Percentiles rank a stretch among this genome's conserved stretches.
Conservation (phyloP, 1,140 invertebrate species). For the Neoseiulus cucumeris region DNA sequence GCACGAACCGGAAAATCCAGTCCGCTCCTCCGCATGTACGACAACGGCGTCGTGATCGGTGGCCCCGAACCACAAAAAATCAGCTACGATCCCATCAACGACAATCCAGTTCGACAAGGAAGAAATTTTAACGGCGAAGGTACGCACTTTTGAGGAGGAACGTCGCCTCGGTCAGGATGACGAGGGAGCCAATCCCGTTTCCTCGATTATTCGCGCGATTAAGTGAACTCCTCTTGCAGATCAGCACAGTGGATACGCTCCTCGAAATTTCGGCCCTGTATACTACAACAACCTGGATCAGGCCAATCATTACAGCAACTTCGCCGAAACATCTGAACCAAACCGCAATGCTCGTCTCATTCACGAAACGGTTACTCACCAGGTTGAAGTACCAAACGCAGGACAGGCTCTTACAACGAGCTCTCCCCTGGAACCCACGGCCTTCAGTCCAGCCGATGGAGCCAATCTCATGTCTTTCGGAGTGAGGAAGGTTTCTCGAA, state of each 20-base stretch:
- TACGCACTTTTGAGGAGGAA: too few species aligned
- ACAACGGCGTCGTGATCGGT: not conserved
- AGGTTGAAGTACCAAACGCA: not conserved
- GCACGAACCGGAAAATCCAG: too few species aligned
- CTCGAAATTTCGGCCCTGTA: not conserved
- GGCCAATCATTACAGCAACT: not conserved
- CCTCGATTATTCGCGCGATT: too few species aligned
- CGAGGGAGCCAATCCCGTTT: too few species aligned
- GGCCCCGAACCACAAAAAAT: constrained; percentile 3
- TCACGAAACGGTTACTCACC: not conserved
- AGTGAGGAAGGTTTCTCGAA: not conserved
- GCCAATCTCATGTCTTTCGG: not conserved
- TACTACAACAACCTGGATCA: not conserved
- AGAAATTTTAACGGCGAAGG: not conserved
- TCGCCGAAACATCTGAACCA: not conserved
- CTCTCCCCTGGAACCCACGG: not conserved
- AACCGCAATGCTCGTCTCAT: not conserved
- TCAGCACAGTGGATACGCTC: not conserved
- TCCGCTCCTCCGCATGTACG: constrained; percentile 3
- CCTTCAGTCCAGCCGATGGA: not conserved
- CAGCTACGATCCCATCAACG: constrained; percentile 1
- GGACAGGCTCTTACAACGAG: not conserved
- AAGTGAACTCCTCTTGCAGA: too few species aligned
- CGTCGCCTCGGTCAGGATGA: too few species aligned
- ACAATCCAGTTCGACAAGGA: not conserved